Evolutionary conservation across 2,797 vertebrate species (phyloP).

Genomic region (Hemitrygon akajei): DNA sequence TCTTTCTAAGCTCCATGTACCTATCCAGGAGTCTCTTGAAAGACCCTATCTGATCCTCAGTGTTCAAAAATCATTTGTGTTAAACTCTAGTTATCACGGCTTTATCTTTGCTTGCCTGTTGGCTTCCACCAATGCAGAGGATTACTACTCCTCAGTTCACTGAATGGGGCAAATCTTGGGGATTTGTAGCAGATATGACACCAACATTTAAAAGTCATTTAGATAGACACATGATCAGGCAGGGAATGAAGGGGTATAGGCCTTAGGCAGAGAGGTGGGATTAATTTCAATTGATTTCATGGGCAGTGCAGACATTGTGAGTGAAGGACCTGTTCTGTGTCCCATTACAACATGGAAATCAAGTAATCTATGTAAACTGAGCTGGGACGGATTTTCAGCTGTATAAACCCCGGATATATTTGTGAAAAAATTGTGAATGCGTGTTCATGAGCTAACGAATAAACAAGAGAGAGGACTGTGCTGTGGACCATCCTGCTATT

Average conservation of each 20-base stretch:
- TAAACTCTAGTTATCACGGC: neutral
- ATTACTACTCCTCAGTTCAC: neutral
- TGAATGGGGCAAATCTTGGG: neutral
- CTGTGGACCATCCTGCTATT: neutral
- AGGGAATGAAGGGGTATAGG: too few species aligned
- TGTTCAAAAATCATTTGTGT: neutral
- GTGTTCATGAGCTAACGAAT: neutral
- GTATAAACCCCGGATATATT: neutral
- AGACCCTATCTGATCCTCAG: too few species aligned
- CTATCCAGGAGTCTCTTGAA: too few species aligned
- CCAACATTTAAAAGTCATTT: too few species aligned
- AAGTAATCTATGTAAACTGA: neutral
- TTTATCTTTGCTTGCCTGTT: neutral
- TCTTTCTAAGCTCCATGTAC: too few species aligned
- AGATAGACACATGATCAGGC: too few species aligned
- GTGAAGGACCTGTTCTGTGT: too few species aligned
- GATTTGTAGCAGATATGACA: too few species aligned
- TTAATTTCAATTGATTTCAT: too few species aligned
- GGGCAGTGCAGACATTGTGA: too few species aligned
- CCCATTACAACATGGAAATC: neutral
- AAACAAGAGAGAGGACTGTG: neutral
- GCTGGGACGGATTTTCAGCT: neutral
- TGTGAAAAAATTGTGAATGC: neutral
- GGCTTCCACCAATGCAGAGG: neutral
- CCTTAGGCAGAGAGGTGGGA: too few species aligned